Percentiles rank a stretch among this genome's conserved stretches.
These are phyloP conservation scores for Octomys mimax DNA, from an alignment of 2,797 vertebrate species.

Conservation along the genomic window DNA sequence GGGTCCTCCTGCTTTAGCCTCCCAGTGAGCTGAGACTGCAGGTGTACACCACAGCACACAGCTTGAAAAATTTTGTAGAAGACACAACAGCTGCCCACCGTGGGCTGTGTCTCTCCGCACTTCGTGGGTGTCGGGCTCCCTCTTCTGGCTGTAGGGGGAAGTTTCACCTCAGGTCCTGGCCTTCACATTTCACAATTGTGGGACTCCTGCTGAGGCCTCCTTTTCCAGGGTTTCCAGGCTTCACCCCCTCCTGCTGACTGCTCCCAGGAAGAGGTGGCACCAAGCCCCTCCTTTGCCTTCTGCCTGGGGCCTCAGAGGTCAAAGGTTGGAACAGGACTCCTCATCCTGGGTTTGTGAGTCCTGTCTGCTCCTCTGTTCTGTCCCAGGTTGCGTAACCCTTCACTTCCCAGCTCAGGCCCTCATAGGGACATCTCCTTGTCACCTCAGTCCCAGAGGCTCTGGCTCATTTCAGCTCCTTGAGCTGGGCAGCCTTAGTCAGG, in stretches of 20 bases:
- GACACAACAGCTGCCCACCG: not conserved
- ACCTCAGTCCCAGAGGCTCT: not conserved
- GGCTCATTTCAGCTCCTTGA: not conserved
- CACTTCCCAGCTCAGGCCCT: accelerated
- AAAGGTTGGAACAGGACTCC: no score
- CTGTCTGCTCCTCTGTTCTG: accelerated
- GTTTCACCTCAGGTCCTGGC: not conserved
- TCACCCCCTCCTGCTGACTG: not conserved
- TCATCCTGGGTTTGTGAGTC: not conserved
- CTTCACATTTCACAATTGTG: not conserved
- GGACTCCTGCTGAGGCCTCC: not conserved
- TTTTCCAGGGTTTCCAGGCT: not conserved
- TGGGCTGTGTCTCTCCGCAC: not conserved
- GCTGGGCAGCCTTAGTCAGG: not conserved
- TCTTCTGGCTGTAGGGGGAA: not conserved
- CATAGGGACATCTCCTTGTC: not conserved
- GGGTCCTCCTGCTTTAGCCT: not conserved
- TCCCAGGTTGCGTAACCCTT: not conserved
- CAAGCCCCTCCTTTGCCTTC: accelerated
- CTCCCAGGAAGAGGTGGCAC: no score
- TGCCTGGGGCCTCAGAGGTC: no score
- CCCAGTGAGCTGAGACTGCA: not conserved
- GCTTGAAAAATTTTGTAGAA: no score
- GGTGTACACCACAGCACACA: no score
- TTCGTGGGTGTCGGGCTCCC: not conserved